Evolutionary conservation across 2,797 vertebrate species (phyloP).

Genomic region (Cetoscarus ocellatus): DNA sequence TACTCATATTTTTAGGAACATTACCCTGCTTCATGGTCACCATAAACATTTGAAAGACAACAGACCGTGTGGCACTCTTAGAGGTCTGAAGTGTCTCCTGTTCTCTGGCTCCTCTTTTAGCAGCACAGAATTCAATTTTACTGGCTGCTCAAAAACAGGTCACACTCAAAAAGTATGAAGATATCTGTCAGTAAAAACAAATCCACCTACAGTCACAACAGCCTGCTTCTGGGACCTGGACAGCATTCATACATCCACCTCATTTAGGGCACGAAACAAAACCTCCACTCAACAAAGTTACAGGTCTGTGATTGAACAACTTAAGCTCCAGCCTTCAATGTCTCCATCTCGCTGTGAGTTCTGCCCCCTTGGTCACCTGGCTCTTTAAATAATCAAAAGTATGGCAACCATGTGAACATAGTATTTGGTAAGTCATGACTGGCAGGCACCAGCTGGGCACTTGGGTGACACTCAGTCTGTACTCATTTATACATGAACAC

Average conservation of each 20-base stretch:
- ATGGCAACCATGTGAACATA: conserved; percentile 69
- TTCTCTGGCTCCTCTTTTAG: conserved; percentile 52
- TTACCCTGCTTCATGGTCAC: conserved; percentile 24
- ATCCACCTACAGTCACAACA: too few relatives aligned
- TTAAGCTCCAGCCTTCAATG: background rate
- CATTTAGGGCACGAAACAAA: too few relatives aligned
- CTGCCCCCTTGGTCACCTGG: conserved; percentile 43
- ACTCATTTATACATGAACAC: background rate
- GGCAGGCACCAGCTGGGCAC: conserved; percentile 73
- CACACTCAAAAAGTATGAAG: conserved; percentile 38
- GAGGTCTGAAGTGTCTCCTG: conserved; percentile 20
- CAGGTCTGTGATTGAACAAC: background rate
- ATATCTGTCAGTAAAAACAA: conserved; percentile 25
- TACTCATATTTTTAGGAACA: conserved; percentile 32
- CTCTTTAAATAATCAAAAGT: conserved; percentile 75
- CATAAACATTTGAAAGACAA: conserved; percentile 50
- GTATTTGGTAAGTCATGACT: conserved; percentile 62
- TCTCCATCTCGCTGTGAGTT: conserved; percentile 1
- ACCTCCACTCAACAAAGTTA: background rate
- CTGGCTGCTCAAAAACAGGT: conserved; percentile 42
- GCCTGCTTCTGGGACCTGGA: too few relatives aligned
- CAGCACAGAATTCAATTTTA: conserved; percentile 43
- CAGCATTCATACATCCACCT: too few relatives aligned
- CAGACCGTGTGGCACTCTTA: conserved; percentile 34
- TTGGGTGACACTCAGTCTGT: background rate